Evolutionary conservation across 2,797 vertebrate genomes (phyloP).

Genomic region (Esox masquinongy): DNA sequence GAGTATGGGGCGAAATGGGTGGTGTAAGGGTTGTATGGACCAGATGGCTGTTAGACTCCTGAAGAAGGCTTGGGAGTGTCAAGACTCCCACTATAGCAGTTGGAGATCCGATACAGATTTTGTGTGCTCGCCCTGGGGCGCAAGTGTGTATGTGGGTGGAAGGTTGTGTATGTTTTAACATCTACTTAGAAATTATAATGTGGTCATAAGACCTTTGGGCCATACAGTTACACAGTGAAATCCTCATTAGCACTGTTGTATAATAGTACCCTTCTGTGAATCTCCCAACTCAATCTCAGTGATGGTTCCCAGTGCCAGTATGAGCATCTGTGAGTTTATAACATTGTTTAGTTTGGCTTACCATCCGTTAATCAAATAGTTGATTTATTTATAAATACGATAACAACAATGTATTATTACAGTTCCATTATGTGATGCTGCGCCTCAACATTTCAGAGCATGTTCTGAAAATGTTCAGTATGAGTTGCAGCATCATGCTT

Average conservation of each 20-base stretch:
- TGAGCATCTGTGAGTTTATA: too few relatives aligned
- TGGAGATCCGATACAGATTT: slow-evolving; percentile 10
- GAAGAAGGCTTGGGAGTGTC: slow-evolving; percentile 45
- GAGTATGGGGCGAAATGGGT: slow-evolving; percentile 36
- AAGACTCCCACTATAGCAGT: slow-evolving; percentile 41
- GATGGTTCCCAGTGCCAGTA: too few relatives aligned
- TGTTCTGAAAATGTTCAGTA: too few relatives aligned
- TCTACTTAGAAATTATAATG: background rate
- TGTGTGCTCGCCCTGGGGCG: background rate
- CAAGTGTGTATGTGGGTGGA: background rate
- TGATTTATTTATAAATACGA: too few relatives aligned
- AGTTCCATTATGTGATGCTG: too few relatives aligned
- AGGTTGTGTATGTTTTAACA: background rate
- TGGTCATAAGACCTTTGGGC: slow-evolving; percentile 1
- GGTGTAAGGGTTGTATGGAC: slow-evolving; percentile 61
- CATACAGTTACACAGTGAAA: background rate
- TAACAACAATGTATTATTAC: too few relatives aligned
- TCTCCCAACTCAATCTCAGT: too few relatives aligned
- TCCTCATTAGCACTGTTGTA: background rate
- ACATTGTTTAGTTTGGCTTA: too few relatives aligned
- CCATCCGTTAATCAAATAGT: too few relatives aligned
- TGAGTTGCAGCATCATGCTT: too few relatives aligned
- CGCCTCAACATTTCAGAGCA: too few relatives aligned
- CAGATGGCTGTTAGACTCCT: slow-evolving; percentile 74
- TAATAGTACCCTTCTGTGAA: too few relatives aligned